phyloP scores from a whole-genome alignment of 1,140 invertebrate species.

The Drosophila nikananu region DNA sequence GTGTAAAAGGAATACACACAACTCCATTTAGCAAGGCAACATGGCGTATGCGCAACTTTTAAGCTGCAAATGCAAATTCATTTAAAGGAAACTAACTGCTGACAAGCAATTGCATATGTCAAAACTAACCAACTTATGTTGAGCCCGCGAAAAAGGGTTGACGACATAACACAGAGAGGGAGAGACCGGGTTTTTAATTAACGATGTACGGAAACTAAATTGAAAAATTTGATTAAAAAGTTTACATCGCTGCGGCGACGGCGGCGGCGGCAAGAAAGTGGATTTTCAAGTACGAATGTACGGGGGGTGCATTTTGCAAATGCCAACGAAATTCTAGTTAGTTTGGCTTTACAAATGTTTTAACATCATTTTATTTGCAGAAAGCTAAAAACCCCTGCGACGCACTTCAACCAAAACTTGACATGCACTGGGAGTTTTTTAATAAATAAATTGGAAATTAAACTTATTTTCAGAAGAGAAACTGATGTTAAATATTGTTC shows the following conservation, averaged over 20 bases:
- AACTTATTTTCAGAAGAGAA: no score
- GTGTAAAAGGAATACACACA: not conserved
- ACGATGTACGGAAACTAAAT: constrained; percentile 75
- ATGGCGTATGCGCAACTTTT: constrained; percentile 62
- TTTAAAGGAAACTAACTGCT: constrained; percentile 54
- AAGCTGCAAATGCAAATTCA: constrained; percentile 50
- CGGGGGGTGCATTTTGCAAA: constrained; percentile 8
- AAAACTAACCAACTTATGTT: constrained; percentile 62
- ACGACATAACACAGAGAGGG: constrained; percentile 13
- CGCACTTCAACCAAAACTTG: constrained; percentile 36
- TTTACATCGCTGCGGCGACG: constrained; percentile 41
- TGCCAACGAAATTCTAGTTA: constrained; percentile 71
- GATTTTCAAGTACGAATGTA: constrained; percentile 72
- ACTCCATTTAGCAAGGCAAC: not conserved
- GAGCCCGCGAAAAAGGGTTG: constrained; percentile 10
- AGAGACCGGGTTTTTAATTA: constrained; percentile 68
- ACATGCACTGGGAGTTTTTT: not conserved
- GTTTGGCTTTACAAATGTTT: constrained; percentile 80
- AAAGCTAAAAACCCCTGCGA: constrained; percentile 38
- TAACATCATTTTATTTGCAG: constrained; percentile 79
- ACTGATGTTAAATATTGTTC: not conserved
- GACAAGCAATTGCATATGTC: constrained; percentile 43
- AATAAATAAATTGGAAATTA: not conserved
- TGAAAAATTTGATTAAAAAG: constrained; percentile 84
- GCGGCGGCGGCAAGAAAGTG: constrained; percentile 57